Base-by-base conservation (phyloP, 2,888 invertebrate genomes). In the Orthosia gothica region DNA sequence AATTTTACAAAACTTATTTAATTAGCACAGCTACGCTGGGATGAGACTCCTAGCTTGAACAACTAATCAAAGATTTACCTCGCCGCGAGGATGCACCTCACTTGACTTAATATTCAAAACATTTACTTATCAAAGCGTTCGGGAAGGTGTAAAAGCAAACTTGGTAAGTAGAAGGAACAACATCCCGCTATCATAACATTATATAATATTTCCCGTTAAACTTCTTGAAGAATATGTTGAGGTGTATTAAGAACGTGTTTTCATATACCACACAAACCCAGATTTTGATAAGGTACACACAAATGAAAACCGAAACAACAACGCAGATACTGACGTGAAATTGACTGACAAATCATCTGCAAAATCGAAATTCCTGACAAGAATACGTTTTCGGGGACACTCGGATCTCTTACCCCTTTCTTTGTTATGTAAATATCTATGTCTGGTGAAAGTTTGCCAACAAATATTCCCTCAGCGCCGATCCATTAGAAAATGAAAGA, bases 401-500 rank as follows among this genome's bases (percentile, higher is more conserved):
- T 89, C 89, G 87, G 91, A 91, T 91, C 90, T 91, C 89, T 92
- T 91, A 93, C 93, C 93, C 93, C 92, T 94, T 93, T 91, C 92
- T 94, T 95, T 95, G 94, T 95, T 93, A 95, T 94, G 94, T 93
- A 94, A 95, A 95, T 95, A 93, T 94, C 92, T 90, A 87, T 91
- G 89, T 91, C 91, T 93, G 91, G 90, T 89, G 88, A 92, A 94
- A 93, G 93, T 94, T 94, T 93, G 92, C 91, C 91, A 91, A 93
- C 95, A 93, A 94, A 94, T 93, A 94, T 91, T 92, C 93, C 93
- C 91, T 89, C 89, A 89, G 91, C 87, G 90, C 88, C 91, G 91
- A 94, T 94, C 94, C 94, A 95, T 95, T 95, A 95, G 93, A 94
- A 94, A 95, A 94, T 95, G 93, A 94, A 95, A 94, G 93, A 93